Percentiles rank a stretch among this genome's conserved stretches.
Evolutionary conservation across 2,113 vertebrate species (phyloP).

Genomic region (Microtus richardsoni): DNA sequence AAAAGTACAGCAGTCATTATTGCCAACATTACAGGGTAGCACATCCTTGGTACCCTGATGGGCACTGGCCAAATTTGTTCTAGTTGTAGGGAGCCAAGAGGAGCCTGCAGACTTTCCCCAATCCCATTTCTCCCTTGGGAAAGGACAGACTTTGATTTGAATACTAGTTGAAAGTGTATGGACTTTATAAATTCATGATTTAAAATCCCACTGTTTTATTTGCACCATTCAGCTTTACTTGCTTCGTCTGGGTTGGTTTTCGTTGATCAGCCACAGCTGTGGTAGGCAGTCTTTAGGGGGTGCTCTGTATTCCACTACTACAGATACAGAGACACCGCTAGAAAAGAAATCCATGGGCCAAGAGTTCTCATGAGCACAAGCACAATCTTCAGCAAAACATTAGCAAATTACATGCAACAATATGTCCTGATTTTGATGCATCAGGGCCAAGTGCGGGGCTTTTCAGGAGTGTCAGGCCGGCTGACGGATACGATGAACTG

Average conservation of each 20-base stretch:
- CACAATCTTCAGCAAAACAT: background rate
- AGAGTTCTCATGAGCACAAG: background rate
- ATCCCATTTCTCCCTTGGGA: background rate
- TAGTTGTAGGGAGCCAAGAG: background rate
- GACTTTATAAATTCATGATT: background rate
- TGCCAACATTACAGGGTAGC: background rate
- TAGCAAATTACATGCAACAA: background rate
- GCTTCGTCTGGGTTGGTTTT: background rate
- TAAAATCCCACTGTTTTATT: background rate
- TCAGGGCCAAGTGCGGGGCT: background rate
- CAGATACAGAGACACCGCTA: background rate
- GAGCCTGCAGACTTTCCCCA: background rate
- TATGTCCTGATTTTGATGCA: background rate
- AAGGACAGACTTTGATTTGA: background rate
- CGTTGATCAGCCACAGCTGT: background rate
- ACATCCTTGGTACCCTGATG: background rate
- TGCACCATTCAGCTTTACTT: background rate
- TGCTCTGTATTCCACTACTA: background rate
- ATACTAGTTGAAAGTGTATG: background rate
- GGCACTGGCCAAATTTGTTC: slow-evolving; percentile 7
- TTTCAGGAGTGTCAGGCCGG: background rate
- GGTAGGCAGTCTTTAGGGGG: background rate
- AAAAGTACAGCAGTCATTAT: slow-evolving; percentile 7
- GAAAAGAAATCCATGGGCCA: background rate
- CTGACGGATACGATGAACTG: too few species aligned